Evolutionary conservation across 2,888 invertebrate species (phyloP).

Genomic region (Tetramorium bicarinatum): DNA sequence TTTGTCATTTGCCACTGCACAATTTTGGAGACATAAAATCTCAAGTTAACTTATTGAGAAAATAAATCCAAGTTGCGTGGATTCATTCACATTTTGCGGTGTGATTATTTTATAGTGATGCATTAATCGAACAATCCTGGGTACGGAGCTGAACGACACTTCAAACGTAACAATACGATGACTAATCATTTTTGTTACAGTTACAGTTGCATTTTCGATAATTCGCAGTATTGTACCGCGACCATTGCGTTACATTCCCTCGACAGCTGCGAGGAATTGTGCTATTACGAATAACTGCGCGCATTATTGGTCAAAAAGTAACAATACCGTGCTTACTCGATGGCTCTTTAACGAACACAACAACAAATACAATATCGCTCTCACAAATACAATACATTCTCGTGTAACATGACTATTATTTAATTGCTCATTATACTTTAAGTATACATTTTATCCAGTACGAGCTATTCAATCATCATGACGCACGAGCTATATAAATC

Average conservation of each 20-base stretch:
- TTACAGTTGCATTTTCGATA: slow-evolving; percentile 71
- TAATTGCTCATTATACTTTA: background rate
- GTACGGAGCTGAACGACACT: slow-evolving; percentile 67
- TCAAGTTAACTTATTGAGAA: background rate
- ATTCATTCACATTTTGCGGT: slow-evolving; percentile 55
- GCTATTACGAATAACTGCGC: slow-evolving; percentile 69
- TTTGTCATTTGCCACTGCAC: background rate
- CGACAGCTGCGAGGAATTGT: slow-evolving; percentile 72
- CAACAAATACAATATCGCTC: slow-evolving; percentile 27
- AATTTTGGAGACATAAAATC: background rate
- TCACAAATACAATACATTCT: background rate
- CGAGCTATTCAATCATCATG: background rate
- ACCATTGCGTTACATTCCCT: slow-evolving; percentile 59
- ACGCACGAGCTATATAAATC: background rate
- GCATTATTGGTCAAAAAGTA: slow-evolving; percentile 72
- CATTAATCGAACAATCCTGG: slow-evolving; percentile 70
- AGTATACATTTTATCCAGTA: background rate
- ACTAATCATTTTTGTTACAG: slow-evolving; percentile 74
- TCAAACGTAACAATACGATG: slow-evolving; percentile 64
- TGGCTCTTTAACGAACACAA: slow-evolving; percentile 66
- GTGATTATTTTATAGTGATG: slow-evolving; percentile 51
- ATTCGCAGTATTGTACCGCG: slow-evolving; percentile 65
- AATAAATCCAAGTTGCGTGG: background rate
- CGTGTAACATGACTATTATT: background rate
- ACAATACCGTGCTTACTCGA: slow-evolving; percentile 64